Base-by-base conservation (phyloP, 2,888 invertebrate species). In the Dendrolimus pini region DNA sequence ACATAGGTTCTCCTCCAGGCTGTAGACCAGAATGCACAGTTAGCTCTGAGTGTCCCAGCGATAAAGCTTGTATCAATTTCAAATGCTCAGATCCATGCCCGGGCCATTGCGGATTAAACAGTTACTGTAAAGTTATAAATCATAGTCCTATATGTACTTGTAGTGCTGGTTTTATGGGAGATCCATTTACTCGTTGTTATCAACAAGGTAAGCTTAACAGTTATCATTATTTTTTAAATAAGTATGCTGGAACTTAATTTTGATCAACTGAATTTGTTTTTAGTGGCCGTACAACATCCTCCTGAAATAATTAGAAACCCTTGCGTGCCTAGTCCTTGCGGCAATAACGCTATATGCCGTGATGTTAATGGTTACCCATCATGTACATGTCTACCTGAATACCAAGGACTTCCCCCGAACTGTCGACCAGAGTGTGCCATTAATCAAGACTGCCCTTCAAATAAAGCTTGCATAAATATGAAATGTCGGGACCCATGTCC, bases 121-220 rank as follows among this genome's bases (percentile, higher is more conserved):
- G 94, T 7, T 86, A 92, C 53, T 97, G 97, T 73, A 92, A 93
- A 75, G 95, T 95, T 2, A 92, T 94, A 60, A 95, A 95, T 75
- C 96, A 96, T 74, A 95, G 94, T 75, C 96, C 96, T 2, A 93
- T 95, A 69, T 97, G 96, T 78, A 93, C 93, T 57, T 96, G 96
- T 75, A 89, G 86, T 41, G 69, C 81, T 18, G 90, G 91, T 54
- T 92, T 90, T 66, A 93, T 92, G 14, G 95, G 95, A 7, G 94
- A 94, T 82, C 93, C 95, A n/a, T 93, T 94, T 69, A 92, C 92
- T 47, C 91, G 93, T 68, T 95, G 95, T 71, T 92, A 88, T 67
- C 81, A 86, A 54, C 80, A 90, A 76, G 83, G 92, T 92, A 81
- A 84, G 86, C 47, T 3, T 47, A 47, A 47, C 79, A 58, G 57